Percentiles rank a stretch among this genome's conserved stretches.
phyloP scores from a whole-genome alignment of 2,888 invertebrate species.

The Mythimna albipuncta region DNA sequence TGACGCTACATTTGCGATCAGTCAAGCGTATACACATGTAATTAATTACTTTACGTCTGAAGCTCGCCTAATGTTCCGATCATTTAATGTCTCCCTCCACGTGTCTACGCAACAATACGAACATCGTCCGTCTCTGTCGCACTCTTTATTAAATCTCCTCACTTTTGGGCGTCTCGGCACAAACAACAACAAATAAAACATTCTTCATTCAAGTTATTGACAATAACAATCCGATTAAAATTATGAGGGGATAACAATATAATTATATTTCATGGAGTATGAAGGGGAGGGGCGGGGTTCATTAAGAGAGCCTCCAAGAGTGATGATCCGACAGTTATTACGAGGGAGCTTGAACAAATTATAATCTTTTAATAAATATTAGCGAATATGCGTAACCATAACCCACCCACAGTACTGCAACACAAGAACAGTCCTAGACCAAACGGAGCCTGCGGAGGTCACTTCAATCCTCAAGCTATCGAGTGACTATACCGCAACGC shows the following conservation, averaged over 20 bases:
- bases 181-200: constrained; percentile 50
- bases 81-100: constrained; percentile 7
- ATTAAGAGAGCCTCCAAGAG: constrained; percentile 7
- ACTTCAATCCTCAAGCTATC: constrained; percentile 6
- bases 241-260: constrained; percentile 11
- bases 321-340: not conserved
- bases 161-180: not conserved
- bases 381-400: not conserved
- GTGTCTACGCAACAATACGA: not conserved
- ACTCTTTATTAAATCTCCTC: constrained; percentile 2
- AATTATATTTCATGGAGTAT: constrained; percentile 26
- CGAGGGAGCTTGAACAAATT: constrained; percentile 4
- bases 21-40: constrained; percentile 20
- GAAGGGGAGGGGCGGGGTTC: not conserved
- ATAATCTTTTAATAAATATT: not conserved
- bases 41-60: constrained; percentile 23
- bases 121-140: not conserved
- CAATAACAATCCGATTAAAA: constrained; percentile 30
- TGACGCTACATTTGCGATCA: constrained; percentile 12
- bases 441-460: not conserved
- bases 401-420: not conserved
- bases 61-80: constrained; percentile 4
- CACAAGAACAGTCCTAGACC: not conserved
- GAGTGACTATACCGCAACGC: not conserved
- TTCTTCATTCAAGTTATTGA: constrained; percentile 36